phyloP scores from a whole-genome alignment of 2,797 vertebrate genomes.

The Neomorphus geoffroyi region DNA sequence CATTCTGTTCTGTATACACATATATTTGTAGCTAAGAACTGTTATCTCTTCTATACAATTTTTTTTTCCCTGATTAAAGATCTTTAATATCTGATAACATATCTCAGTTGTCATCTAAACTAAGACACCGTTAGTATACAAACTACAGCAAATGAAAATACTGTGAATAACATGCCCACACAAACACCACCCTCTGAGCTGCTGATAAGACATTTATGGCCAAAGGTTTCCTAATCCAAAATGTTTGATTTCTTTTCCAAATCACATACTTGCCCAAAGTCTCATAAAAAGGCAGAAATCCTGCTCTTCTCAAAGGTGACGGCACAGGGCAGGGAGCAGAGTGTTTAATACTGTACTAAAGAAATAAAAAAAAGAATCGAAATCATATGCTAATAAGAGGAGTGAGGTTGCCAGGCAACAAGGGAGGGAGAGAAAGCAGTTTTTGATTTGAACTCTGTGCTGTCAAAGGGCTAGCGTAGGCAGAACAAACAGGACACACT shows the following conservation, averaged over 20 bases:
- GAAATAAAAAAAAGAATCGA: constrained; percentile 71
- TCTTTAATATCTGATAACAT: too few species aligned
- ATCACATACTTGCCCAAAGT: constrained; percentile 33
- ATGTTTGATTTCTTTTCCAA: constrained; percentile 46
- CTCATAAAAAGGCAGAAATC: constrained; percentile 43
- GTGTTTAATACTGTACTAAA: constrained; percentile 36
- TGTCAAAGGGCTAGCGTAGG: constrained; percentile 66
- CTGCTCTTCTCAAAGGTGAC: constrained; percentile 27
- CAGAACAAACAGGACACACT: constrained; percentile 57
- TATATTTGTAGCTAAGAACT: too few species aligned
- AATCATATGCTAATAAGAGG: constrained; percentile 73
- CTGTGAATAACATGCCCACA: constrained; percentile 36
- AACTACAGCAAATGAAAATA: constrained; percentile 44
- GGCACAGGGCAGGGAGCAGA: constrained; percentile 28
- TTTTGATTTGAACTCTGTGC: constrained; percentile 68
- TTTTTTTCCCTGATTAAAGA: too few species aligned
- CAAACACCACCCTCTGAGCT: constrained; percentile 37
- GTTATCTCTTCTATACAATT: too few species aligned
- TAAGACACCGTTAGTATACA: constrained; percentile 1
- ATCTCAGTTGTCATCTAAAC: too few species aligned
- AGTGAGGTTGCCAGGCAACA: constrained; percentile 72
- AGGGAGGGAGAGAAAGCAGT: constrained; percentile 54
- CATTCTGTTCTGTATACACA: too few species aligned
- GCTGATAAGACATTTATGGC: constrained; percentile 41
- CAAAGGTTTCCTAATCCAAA: constrained; percentile 50